Evolutionary conservation across 2,113 vertebrate genomes (phyloP), one percentile per base, ranked within the genome.

Genomic region (Takifugu bimaculatus): DNA sequence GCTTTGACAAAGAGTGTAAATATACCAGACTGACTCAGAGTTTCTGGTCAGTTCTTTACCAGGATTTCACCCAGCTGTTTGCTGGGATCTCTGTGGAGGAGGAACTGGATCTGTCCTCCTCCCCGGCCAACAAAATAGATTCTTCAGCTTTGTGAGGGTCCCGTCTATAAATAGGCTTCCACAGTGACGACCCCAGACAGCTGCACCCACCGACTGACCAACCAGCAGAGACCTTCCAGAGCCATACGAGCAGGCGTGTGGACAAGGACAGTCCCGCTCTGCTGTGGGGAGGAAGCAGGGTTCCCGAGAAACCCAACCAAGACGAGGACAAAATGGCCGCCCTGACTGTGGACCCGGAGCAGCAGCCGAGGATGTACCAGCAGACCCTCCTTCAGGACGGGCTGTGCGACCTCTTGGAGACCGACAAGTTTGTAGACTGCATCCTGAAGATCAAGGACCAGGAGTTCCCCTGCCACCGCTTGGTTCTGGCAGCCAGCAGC

Each of bases 361-460:
- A 94, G 79, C 94, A 98, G 80, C 80, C 94, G 72, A 91, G 95
- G 2, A 90, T 98, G 85, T 98, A 98, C 90, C 96, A 98, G 75
- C 95, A 96, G 85, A 96, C 93, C 0, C 89, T 98, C n/a, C 94
- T 98, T 56, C 96, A 98, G 81, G 95, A 96, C 0, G 96, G 96
- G n/a, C 89, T 98, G 56, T 95, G 94, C 63, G 95, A 98, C 74
- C 92, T 98, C 81, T 62, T 98, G 79, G 95, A 98, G 82, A 93
- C 93, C 51, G 90, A 92, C 50, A 96, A 93, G 80, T 96, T 98
- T 70, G 91, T 98, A 63, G 96, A 97, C 77, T 97, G 96, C 0
- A 86, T 96, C 44, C 89, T 98, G 26, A 95, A 93, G 70, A 91
- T 93, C 28, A 91, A 93, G 5, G 94, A 91, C 63, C 91, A 91